Conservation (phyloP, 2,888 invertebrate genomes). For the Callimorpha dominula region DNA sequence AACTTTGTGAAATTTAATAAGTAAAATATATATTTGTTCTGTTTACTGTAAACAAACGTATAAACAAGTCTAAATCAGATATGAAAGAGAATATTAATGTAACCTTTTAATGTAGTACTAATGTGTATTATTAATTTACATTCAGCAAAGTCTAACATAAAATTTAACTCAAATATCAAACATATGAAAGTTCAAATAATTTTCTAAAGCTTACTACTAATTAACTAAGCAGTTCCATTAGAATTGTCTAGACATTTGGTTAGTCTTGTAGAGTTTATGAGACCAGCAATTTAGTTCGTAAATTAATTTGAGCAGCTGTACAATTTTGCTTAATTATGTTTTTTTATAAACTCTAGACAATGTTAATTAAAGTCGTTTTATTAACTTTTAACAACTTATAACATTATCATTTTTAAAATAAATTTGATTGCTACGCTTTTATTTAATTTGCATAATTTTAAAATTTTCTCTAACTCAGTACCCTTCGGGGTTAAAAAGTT, state of each 20-base stretch:
- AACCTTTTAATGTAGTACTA: neutral
- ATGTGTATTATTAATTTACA: neutral
- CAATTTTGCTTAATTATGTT: slow-evolving; percentile 14
- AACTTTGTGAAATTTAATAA: neutral
- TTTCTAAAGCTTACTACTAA: slow-evolving; percentile 9
- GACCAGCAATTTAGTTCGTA: slow-evolving; percentile 23
- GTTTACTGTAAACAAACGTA: too few relatives aligned
- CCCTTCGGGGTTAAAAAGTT: too few relatives aligned
- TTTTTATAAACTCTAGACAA: slow-evolving; percentile 12
- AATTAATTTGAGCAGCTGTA: slow-evolving; percentile 21
- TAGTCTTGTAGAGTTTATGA: slow-evolving; percentile 1
- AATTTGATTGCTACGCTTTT: neutral
- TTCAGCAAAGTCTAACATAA: neutral
- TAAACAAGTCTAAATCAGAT: neutral
- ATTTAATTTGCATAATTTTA: too few relatives aligned
- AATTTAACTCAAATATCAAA: neutral
- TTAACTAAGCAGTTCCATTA: slow-evolving; percentile 19
- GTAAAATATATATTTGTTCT: too few relatives aligned
- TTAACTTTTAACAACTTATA: neutral
- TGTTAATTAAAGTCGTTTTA: neutral
- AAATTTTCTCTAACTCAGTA: too few relatives aligned
- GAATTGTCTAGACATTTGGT: slow-evolving; percentile 17
- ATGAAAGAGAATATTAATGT: neutral
- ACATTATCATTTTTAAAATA: neutral
- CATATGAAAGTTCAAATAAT: neutral